Base-by-base conservation (phyloP, 2,797 vertebrate genomes). In the Semotilus atromaculatus region DNA sequence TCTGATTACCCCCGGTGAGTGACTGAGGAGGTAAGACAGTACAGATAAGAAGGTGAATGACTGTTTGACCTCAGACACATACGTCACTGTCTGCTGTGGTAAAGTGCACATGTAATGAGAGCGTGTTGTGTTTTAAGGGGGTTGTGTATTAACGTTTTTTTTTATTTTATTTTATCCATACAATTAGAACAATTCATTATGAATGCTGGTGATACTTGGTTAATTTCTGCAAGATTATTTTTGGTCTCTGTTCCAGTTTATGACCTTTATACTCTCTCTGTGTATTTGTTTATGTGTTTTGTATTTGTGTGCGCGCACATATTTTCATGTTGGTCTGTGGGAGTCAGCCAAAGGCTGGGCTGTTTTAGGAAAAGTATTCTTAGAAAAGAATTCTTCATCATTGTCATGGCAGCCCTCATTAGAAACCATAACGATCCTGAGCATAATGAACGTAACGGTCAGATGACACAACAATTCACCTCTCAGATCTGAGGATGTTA, bases 401-500 rank as follows among this genome's bases (percentile, higher is more conserved):
- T 86, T 82, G 86, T 31, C 74, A 81, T 68, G 71, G 84, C 84
- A 71, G 77, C 48, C 10, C 68, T 77, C 55, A 79, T 88, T 83
- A 83, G 58, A 83, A 87, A 76, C 73, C 45, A 51, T 78, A 81
- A 45, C 8, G 31, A 80, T 64, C 58, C 77, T 26, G 53, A 81
- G 72, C 72, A 40, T 75, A 77, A 82, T 26, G 68, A 55, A 79
- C 29, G 10, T 58, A 81, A 78, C 45, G 40, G 66, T 34, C 73
- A 70, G 76, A 6, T 14, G 40, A 66, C 23, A 93, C 93, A 91
- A 93, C 91, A 94, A 91, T 91, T 76, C 75, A 81, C 67, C n/a
- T 43, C 73, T 88, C 36, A 85, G 31, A 85, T 78, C 64, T 34
- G 74, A 94, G 92, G 92, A 93, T 92, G 93, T 93, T 93, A 92